Evolutionary conservation across 1,140 invertebrate genomes (phyloP), one percentile per base, ranked within the genome.

Genomic region (Idris sp.): DNA sequence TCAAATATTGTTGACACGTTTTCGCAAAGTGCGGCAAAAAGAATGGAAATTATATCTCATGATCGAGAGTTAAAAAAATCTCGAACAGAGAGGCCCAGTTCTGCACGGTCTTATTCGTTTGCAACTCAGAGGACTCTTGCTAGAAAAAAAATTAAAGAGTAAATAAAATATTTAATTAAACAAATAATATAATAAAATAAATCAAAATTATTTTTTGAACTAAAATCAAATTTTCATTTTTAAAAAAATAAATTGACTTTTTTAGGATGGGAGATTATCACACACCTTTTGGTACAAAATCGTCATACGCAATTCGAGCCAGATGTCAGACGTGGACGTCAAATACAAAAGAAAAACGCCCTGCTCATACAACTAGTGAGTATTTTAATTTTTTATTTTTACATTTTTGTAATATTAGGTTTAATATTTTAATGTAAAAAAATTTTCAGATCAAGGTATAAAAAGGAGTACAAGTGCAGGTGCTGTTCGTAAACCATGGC

Each of bases 301-400:
- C 77, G 38, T 76, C 67, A 48, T 79, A 58, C 58, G 48, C 58
- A 3, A 62, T 79, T 13, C 76, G 86, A 51, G 81, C 80, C 7
- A 79, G 85, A 69, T 87, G 86, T 78, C 85, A 87, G 79, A 86
- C 86, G 16, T 87, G 85, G 86, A 82, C 86, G 13, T 82, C 84
- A 7, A 83, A 85, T 58, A 53, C 74, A 30, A 81, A 81, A 72
- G 81, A 86, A 10, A 84, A 77, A 80, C 79, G 79, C 31, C 72
- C 83, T 22, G 71, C 81, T 35, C 80, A 79, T 69, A 53, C 79
- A 31, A 79, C 82, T 58, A 73, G 84, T 87, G 71, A 78, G 79
- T 49, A n/a, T n/a, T n/a, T 43, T 43, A 22, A 2, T 22, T 22
- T 2, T 22, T 22, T 22, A 22, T n/a, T n/a, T n/a, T n/a, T n/a